A percentile compares a stretch with the other conserved stretches of the same genome.
Conservation (phyloP, 2,888 invertebrate genomes). For the Noctuana brunneofusca region DNA sequence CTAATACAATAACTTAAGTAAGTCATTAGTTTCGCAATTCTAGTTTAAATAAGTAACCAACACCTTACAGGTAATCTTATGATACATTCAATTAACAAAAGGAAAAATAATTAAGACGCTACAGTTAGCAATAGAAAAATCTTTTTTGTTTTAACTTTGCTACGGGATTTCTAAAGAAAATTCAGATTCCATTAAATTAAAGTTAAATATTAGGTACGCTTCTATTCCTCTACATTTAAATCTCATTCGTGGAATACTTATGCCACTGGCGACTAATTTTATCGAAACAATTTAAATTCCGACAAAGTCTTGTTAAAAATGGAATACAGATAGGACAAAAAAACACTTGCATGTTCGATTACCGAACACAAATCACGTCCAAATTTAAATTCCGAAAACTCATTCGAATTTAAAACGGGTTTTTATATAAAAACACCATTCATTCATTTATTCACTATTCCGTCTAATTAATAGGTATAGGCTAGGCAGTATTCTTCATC, state of each 20-base stretch:
- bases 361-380: background rate
- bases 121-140: background rate
- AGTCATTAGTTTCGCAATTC: no score
- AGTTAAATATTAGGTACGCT: conserved; percentile 8
- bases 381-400: background rate
- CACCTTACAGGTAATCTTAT: no score
- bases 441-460: no score
- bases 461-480: no score
- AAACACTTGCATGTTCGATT: background rate
- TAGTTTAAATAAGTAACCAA: background rate
- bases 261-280: background rate
- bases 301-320: background rate
- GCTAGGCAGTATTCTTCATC: no score
- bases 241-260: conserved; percentile 3
- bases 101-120: background rate
- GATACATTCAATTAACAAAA: background rate
- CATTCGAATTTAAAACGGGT: background rate
- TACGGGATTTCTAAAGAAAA: conserved; percentile 1
- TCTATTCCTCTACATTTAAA: conserved; percentile 4
- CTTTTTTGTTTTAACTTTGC: background rate
- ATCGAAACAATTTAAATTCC: conserved; percentile 17
- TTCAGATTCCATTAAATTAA: no score
- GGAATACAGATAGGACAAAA: background rate
- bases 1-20: no score
- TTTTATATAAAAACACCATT: background rate